Evolutionary conservation across 2,797 vertebrate genomes (phyloP), one percentile per base, ranked within the genome.

Genomic region (Eospalax fontanierii): DNA sequence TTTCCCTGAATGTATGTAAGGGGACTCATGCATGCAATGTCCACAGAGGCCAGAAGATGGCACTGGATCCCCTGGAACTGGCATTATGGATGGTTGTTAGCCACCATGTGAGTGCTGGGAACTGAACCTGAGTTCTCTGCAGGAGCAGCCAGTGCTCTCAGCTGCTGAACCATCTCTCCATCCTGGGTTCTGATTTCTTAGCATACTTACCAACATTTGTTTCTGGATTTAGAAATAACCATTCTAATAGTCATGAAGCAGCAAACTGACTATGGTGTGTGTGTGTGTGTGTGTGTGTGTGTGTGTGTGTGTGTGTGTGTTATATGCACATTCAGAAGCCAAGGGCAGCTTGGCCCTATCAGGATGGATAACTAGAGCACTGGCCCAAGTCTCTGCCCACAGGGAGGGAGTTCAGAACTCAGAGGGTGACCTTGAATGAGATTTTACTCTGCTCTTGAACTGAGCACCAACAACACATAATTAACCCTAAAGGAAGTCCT

Each of bases 341-440:
- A 11, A 21, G 35, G 73, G 97, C 80, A 96, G 94, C 86, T 96
- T 93, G 94, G 92, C 70, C 14, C 1, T 4, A 46, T 92, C 40
- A 70, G 82, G 87, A 92, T 84, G 95, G 84, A 40, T 95, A 96
- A 97, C 97, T 97, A 97, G 97, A 73, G 96, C 92, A 90, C 61
- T 95, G 84, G 90, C 95, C 95, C 86, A 93, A 97, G 97, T 88
- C 63, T n/a, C 89, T 87, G 12, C 71, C 90, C 80, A 46, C 9
- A n/a, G 81, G 94, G 94, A 96, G 40, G 93, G 90, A 18, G 1
- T 19, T 87, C 76, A 82, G 93, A 96, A 97, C 97, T 97, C 96
- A 96, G 96, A 97, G 93, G 46, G 40, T 97, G 97, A 98, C 98
- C 98, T 99, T 98, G 97, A 96, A 68, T 96, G 83, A 95, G 97